These are phyloP conservation scores for Cettia cetti DNA, from an alignment of 2,113 vertebrate species.

Conservation along the genomic window DNA sequence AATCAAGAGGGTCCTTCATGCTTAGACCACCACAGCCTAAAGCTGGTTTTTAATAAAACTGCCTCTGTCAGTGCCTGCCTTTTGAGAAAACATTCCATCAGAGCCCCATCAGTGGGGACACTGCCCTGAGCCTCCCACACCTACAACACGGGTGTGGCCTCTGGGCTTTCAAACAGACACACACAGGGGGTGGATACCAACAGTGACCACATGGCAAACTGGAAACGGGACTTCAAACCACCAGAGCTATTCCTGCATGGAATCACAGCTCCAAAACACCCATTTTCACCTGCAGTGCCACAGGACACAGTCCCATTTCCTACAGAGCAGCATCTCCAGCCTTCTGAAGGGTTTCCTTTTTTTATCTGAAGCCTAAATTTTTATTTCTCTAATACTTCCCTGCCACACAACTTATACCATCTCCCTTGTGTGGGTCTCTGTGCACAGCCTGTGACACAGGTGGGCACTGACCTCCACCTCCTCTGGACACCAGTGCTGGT, in stretches of 20 bases:
- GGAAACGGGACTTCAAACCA: neutral
- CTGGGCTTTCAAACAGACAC: neutral
- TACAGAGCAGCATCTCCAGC: neutral
- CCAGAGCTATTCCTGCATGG: neutral
- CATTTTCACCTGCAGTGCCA: neutral
- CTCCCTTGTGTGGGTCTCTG: neutral
- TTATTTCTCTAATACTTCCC: neutral
- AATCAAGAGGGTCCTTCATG: neutral
- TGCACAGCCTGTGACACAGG: neutral
- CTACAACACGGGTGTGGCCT: accelerated
- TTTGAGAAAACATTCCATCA: neutral
- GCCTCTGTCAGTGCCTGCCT: neutral
- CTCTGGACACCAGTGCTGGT: neutral
- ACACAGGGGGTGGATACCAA: neutral
- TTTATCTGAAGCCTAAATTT: neutral
- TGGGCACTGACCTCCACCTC: neutral
- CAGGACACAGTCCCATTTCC: neutral
- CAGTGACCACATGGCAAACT: accelerated
- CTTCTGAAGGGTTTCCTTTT: neutral
- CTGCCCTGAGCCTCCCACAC: neutral
- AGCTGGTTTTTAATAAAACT: neutral
- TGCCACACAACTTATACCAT: neutral
- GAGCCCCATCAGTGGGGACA: neutral
- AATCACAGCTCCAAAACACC: neutral
- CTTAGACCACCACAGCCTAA: neutral